These are phyloP conservation scores for Leptothorax acervorum DNA, from an alignment of 2,888 invertebrate genomes.

Conservation along the genomic window DNA sequence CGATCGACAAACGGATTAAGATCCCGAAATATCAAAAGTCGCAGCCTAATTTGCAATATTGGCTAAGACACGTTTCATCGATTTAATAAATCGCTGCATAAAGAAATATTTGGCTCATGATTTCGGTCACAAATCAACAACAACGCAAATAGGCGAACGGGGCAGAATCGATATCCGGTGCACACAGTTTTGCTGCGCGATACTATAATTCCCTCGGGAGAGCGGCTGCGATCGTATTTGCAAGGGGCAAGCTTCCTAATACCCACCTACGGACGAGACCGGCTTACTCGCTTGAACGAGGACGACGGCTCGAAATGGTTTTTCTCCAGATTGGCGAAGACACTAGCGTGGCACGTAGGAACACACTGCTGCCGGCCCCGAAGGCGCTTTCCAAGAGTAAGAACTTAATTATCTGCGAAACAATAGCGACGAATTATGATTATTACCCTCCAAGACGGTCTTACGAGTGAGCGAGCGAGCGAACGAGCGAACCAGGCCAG, in stretches of 20 bases:
- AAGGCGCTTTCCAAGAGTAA: slow-evolving; percentile 73
- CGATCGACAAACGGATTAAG: slow-evolving; percentile 4
- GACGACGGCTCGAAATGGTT: slow-evolving; percentile 73
- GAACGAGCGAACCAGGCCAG: slow-evolving; percentile 44
- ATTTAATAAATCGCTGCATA: slow-evolving; percentile 30
- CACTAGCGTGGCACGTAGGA: slow-evolving; percentile 66
- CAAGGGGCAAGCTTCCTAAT: slow-evolving; percentile 69
- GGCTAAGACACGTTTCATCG: slow-evolving; percentile 18
- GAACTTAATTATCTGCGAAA: slow-evolving; percentile 83
- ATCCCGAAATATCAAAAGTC: slow-evolving; percentile 10
- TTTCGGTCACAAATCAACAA: slow-evolving; percentile 44
- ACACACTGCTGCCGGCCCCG: slow-evolving; percentile 55
- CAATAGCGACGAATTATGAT: slow-evolving; percentile 82
- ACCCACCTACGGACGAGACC: slow-evolving; percentile 60
- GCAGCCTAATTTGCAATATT: slow-evolving; percentile 10
- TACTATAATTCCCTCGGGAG: slow-evolving; percentile 57
- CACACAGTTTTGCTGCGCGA: slow-evolving; percentile 50
- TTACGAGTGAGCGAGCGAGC: slow-evolving; percentile 60
- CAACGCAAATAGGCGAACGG: background rate
- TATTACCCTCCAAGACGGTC: slow-evolving; percentile 75
- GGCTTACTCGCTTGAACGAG: slow-evolving; percentile 74
- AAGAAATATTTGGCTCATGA: slow-evolving; percentile 32
- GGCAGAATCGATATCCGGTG: slow-evolving; percentile 53
- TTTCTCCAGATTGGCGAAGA: slow-evolving; percentile 80
- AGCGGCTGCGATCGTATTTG: slow-evolving; percentile 64